These are phyloP conservation scores for Lithophane ornitopus DNA, from an alignment of 2,888 invertebrate species.

Conservation along the genomic window DNA sequence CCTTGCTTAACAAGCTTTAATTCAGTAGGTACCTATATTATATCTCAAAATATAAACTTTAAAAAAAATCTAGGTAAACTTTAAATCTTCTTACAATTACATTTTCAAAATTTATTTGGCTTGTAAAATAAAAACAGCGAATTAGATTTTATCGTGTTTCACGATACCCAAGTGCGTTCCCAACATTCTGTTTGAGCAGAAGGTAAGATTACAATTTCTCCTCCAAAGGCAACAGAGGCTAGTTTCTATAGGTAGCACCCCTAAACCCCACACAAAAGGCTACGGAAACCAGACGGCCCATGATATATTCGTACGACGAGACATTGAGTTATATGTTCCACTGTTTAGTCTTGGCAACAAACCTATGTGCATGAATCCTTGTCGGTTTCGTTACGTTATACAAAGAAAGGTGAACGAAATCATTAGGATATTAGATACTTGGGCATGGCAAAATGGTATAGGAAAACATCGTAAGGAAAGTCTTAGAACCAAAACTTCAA, in stretches of 20 bases:
- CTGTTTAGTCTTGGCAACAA: conserved; percentile 30
- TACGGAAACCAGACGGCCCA: conserved; percentile 1
- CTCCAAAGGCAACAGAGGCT: background rate
- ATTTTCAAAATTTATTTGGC: background rate
- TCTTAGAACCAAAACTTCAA: background rate
- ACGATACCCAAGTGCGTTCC: background rate
- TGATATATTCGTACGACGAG: conserved; percentile 31
- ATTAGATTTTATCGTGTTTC: background rate
- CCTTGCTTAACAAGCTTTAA: conserved; percentile 13
- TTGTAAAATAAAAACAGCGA: background rate
- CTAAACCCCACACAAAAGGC: conserved; percentile 30
- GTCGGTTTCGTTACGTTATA: background rate
- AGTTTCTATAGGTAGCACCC: background rate
- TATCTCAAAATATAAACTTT: background rate
- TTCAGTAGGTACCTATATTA: conserved; percentile 1
- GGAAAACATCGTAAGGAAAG: background rate
- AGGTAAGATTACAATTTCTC: background rate
- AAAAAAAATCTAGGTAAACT: background rate
- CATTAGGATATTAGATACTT: background rate
- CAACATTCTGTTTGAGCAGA: background rate
- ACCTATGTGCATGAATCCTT: background rate
- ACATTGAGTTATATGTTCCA: conserved; percentile 46
- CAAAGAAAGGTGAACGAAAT: background rate
- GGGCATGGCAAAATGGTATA: background rate
- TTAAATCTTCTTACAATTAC: background rate